phyloP scores from a whole-genome alignment of 2,797 vertebrate species.

The Hyperoplus lanceolatus region DNA sequence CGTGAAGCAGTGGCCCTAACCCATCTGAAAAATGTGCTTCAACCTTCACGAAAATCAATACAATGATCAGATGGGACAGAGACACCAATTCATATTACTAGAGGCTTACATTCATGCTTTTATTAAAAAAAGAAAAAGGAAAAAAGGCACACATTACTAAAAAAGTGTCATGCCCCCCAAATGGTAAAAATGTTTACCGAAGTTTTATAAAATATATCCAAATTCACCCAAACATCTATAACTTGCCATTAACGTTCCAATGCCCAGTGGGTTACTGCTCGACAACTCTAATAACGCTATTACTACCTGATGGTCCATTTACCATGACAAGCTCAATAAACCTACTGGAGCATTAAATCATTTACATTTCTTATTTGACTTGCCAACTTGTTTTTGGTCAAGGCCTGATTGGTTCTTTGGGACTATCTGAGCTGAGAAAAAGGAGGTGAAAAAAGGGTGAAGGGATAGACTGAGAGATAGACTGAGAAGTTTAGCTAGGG shows the following conservation, averaged over 20 bases:
- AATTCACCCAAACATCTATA: constrained; percentile 34
- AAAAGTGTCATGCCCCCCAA: constrained; percentile 70
- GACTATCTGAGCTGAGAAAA: constrained; percentile 77
- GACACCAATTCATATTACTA: constrained; percentile 41
- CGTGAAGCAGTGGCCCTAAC: constrained; percentile 54
- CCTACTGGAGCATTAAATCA: constrained; percentile 26
- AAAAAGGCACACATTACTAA: constrained; percentile 70
- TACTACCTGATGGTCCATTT: constrained; percentile 43
- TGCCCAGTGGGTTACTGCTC: constrained; percentile 43
- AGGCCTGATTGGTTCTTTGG: constrained; percentile 68
- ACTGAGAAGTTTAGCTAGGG: constrained; percentile 85
- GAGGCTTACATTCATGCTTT: constrained; percentile 75
- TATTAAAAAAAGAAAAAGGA: constrained; percentile 34
- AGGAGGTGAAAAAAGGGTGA: constrained; percentile 83
- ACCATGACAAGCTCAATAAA: constrained; percentile 37
- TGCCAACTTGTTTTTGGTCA: constrained; percentile 23
- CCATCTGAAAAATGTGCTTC: constrained; percentile 57
- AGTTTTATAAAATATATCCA: not conserved
- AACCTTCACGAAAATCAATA: not conserved
- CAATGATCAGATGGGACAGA: constrained; percentile 66
- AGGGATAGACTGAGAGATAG: constrained; percentile 84
- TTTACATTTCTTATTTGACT: constrained; percentile 31
- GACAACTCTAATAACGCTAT: constrained; percentile 33
- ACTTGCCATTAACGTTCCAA: constrained; percentile 39
- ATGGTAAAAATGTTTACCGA: constrained; percentile 51